Percentiles rank a stretch among this genome's conserved stretches.
Evolutionary conservation across 2,797 vertebrate genomes (phyloP).

Genomic region (Microtus obscurus): DNA sequence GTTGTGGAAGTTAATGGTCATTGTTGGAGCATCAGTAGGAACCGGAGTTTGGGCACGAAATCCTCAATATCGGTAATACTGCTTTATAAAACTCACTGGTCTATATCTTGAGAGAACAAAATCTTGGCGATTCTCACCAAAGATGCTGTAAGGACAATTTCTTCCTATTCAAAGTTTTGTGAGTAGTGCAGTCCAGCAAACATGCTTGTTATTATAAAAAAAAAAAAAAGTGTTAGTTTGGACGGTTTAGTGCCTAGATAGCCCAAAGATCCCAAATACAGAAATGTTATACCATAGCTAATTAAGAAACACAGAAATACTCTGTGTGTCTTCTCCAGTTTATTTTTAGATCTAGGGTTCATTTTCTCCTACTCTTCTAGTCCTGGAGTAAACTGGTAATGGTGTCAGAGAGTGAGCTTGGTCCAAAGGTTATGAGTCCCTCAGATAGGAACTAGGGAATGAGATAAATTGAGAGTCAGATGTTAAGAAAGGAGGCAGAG

Average conservation of each 20-base stretch:
- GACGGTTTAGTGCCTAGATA: neutral
- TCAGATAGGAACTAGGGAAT: neutral
- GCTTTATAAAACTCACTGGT: slow-evolving; percentile 43
- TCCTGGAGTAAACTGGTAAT: neutral
- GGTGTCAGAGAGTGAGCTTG: neutral
- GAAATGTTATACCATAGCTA: neutral
- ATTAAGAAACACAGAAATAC: neutral
- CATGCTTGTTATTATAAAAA: slow-evolving; percentile 9
- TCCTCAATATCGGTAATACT: slow-evolving; percentile 96
- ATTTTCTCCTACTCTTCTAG: neutral
- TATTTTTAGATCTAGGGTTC: neutral
- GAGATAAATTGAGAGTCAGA: neutral
- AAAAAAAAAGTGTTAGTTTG: slow-evolving; percentile 1
- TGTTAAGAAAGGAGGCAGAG: slow-evolving; percentile 16
- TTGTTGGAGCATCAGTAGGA: slow-evolving; percentile 96
- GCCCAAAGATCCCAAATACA: neutral
- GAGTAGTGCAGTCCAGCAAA: slow-evolving; percentile 43
- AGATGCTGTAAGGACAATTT: slow-evolving; percentile 49
- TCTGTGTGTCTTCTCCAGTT: slow-evolving; percentile 9
- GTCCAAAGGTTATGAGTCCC: neutral
- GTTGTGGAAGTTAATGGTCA: slow-evolving; percentile 99
- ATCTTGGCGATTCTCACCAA: slow-evolving; percentile 33
- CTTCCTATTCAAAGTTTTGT: neutral
- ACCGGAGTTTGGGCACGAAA: slow-evolving; percentile 98
- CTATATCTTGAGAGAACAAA: slow-evolving; percentile 11